Evolutionary conservation across 2,113 vertebrate genomes (phyloP).

Genomic region (Pagrus major): DNA sequence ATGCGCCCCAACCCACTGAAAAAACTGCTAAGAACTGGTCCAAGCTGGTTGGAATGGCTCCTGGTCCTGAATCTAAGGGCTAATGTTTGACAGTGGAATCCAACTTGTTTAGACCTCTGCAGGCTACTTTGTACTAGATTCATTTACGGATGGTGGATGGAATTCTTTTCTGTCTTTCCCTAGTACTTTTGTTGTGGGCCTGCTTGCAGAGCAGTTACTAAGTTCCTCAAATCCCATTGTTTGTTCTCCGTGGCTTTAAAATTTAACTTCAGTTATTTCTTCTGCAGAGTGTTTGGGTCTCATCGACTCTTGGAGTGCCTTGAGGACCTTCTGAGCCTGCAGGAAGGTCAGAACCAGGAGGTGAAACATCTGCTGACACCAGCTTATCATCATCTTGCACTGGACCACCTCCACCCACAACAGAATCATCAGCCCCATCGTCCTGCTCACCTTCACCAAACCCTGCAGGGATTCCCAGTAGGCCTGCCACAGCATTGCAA

Average conservation of each 20-base stretch:
- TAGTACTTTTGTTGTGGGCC: too few relatives aligned
- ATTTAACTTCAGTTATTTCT: neutral
- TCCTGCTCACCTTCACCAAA: neutral
- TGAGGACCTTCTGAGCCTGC: slow-evolving; percentile 17
- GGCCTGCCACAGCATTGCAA: neutral
- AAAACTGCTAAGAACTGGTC: too few relatives aligned
- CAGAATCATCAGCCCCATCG: neutral
- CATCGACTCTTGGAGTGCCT: neutral
- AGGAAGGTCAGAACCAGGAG: neutral
- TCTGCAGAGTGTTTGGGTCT: slow-evolving; percentile 10
- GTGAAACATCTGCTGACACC: neutral
- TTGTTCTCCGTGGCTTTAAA: neutral
- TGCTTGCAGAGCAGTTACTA: neutral
- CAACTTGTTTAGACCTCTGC: too few relatives aligned
- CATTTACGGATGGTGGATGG: too few relatives aligned
- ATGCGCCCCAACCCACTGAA: too few relatives aligned
- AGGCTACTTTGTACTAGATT: too few relatives aligned
- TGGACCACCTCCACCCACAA: neutral
- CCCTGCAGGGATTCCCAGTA: accelerated
- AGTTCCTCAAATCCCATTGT: neutral
- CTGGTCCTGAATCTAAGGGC: too few relatives aligned
- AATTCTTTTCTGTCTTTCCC: too few relatives aligned
- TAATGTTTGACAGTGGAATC: too few relatives aligned
- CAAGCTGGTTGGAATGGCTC: too few relatives aligned
- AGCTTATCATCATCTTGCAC: neutral